These are phyloP conservation scores for Limulus polyphemus DNA, from an alignment of 2,888 invertebrate genomes.

Conservation along the genomic window DNA sequence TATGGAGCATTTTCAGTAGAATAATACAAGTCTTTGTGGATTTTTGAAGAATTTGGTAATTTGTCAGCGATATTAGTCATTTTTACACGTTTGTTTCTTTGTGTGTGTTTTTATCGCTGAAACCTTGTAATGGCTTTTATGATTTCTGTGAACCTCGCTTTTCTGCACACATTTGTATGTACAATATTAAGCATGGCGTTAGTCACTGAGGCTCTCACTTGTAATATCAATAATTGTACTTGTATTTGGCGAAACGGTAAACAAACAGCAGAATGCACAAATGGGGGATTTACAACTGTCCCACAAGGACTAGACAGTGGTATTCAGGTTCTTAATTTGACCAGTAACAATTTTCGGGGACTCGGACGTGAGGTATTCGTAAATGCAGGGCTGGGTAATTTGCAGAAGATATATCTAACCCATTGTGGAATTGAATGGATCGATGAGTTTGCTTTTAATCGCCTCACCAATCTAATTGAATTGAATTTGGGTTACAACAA, in stretches of 20 bases:
- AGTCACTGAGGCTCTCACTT: too few relatives aligned
- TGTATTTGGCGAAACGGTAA: slow-evolving; percentile 81
- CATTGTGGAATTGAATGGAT: slow-evolving; percentile 74
- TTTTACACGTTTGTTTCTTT: too few relatives aligned
- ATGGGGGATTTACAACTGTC: slow-evolving; percentile 65
- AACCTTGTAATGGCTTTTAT: too few relatives aligned
- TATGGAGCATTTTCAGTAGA: too few relatives aligned
- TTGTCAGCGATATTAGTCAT: too few relatives aligned
- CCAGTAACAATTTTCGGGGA: slow-evolving; percentile 71
- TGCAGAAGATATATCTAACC: slow-evolving; percentile 70
- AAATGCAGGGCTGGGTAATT: slow-evolving; percentile 63
- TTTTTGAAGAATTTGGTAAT: too few relatives aligned
- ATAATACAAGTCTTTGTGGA: too few relatives aligned
- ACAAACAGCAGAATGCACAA: slow-evolving; percentile 75
- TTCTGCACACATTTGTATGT: too few relatives aligned
- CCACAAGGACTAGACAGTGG: slow-evolving; percentile 51
- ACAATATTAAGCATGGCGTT: too few relatives aligned
- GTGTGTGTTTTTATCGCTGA: too few relatives aligned
- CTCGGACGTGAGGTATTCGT: slow-evolving; percentile 69
- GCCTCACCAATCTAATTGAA: slow-evolving; percentile 76
- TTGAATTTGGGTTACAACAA: slow-evolving; percentile 74
- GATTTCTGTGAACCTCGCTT: too few relatives aligned
- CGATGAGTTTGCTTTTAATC: slow-evolving; percentile 60
- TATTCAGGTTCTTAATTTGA: slow-evolving; percentile 79
- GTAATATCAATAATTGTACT: slow-evolving; percentile 45